phyloP scores from a whole-genome alignment of 2,113 vertebrate genomes.

The Rhynchomys soricoides region DNA sequence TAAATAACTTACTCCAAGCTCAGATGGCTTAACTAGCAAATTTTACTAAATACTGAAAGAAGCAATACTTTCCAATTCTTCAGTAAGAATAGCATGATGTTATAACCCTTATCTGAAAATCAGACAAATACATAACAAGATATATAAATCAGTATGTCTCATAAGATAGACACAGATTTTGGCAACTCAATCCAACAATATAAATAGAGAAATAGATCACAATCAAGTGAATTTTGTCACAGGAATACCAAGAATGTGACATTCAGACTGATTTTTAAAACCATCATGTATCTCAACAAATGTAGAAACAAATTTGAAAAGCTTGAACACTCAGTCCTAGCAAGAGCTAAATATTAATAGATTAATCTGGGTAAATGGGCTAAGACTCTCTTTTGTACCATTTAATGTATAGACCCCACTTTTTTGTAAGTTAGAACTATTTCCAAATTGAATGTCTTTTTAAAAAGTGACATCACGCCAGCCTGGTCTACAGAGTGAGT shows the following conservation, averaged over 20 bases:
- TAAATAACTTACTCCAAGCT: background rate
- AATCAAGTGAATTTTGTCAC: background rate
- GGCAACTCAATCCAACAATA: background rate
- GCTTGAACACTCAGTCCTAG: background rate
- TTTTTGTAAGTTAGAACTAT: background rate
- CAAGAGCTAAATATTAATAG: background rate
- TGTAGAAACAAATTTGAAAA: background rate
- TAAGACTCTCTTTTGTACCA: background rate
- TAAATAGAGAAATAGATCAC: background rate
- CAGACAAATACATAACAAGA: background rate
- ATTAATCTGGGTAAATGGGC: background rate
- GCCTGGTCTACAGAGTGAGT: too few species aligned
- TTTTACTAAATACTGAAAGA: background rate
- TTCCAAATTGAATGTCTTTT: background rate
- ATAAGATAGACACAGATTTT: background rate
- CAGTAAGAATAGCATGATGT: background rate
- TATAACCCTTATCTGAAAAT: conserved; percentile 18
- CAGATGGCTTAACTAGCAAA: background rate
- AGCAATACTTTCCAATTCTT: background rate
- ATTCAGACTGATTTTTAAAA: background rate
- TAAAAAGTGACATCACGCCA: background rate
- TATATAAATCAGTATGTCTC: background rate
- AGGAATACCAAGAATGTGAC: background rate
- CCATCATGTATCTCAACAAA: background rate
- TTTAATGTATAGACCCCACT: background rate